Conservation (phyloP, 1,140 invertebrate genomes). For the Steinernema feltiae region DNA sequence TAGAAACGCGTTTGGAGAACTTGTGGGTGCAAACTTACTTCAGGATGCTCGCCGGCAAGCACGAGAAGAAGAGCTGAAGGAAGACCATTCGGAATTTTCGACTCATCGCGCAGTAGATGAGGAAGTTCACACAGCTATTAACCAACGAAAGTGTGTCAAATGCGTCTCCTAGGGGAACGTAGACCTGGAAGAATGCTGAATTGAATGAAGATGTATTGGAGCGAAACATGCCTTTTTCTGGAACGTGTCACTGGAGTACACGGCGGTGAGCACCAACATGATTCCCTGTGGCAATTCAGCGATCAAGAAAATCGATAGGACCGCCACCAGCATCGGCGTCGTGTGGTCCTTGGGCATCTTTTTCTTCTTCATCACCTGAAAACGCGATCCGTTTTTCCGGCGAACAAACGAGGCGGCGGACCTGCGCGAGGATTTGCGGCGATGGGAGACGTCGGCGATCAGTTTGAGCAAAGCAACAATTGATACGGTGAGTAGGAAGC, state of each 20-base stretch:
- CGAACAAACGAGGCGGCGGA: background rate
- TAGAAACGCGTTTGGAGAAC: too few species aligned
- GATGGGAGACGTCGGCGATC: constrained; percentile 58
- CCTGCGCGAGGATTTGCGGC: constrained; percentile 57
- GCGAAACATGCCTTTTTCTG: constrained; percentile 53
- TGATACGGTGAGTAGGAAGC: constrained; percentile 60
- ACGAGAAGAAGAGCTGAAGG: constrained; percentile 51
- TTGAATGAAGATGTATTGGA: background rate
- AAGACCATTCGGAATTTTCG: constrained; percentile 79
- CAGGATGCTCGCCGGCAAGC: constrained; percentile 22
- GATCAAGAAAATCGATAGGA: constrained; percentile 75
- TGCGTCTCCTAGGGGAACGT: constrained; percentile 70
- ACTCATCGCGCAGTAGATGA: constrained; percentile 88
- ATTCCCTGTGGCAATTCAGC: constrained; percentile 73
- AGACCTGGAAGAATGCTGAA: constrained; percentile 50
- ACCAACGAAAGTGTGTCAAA: constrained; percentile 84
- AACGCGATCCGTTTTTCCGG: background rate
- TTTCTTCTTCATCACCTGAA: constrained; percentile 54
- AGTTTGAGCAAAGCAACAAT: constrained; percentile 60
- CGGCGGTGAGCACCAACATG: constrained; percentile 59
- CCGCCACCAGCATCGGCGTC: constrained; percentile 79
- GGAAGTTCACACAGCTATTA: constrained; percentile 85
- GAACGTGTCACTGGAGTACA: constrained; percentile 55
- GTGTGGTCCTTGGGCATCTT: constrained; percentile 63
- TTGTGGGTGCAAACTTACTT: background rate